phyloP scores from a whole-genome alignment of 2,797 vertebrate genomes.

The Arnoldichthys spilopterus region DNA sequence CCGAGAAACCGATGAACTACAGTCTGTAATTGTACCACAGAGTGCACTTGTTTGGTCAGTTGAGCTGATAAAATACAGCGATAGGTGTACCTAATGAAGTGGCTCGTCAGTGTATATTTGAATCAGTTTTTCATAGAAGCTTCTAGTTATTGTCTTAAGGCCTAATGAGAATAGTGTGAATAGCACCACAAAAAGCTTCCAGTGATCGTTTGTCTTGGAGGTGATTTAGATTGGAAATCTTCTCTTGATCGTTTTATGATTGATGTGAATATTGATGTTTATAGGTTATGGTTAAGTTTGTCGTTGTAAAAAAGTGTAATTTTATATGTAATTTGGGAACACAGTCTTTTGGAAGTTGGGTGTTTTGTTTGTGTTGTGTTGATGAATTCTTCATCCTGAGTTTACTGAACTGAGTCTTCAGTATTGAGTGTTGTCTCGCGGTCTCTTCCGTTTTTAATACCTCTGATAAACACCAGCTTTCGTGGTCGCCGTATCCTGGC shows the following conservation, averaged over 20 bases:
- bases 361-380: conserved; percentile 4
- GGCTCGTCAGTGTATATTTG: too few relatives aligned
- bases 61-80: too few relatives aligned
- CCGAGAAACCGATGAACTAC: too few relatives aligned
- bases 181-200: background rate
- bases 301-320: background rate
- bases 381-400: background rate
- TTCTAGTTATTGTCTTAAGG: background rate
- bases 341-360: background rate
- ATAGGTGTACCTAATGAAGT: too few relatives aligned
- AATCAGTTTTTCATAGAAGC: background rate
- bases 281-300: background rate
- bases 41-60: too few relatives aligned
- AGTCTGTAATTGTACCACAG: too few relatives aligned
- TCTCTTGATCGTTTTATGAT: background rate
- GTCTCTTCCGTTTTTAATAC: background rate
- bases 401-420: background rate
- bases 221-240: background rate
- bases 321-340: background rate
- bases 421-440: background rate
- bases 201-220: background rate
- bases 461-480: too few relatives aligned
- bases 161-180: background rate
- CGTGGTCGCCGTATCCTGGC: too few relatives aligned
- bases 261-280: background rate